phyloP scores from a whole-genome alignment of 2,113 vertebrate species.

The Ciconia stormi region DNA sequence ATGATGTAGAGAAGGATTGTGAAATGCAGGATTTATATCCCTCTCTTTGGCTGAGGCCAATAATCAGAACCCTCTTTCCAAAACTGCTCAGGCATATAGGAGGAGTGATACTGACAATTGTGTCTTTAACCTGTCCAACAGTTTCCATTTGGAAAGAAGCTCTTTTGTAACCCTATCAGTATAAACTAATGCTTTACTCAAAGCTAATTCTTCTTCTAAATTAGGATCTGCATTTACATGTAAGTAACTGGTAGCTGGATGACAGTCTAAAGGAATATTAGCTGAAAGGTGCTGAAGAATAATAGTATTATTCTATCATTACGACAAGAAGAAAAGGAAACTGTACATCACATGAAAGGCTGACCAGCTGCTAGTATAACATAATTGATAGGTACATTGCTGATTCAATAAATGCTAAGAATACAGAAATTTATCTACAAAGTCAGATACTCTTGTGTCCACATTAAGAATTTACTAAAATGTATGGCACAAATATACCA shows the following conservation, averaged over 20 bases:
- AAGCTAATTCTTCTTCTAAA: neutral
- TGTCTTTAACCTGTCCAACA: neutral
- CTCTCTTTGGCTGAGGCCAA: neutral
- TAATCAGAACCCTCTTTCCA: neutral
- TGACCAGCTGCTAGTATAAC: slow-evolving; percentile 17
- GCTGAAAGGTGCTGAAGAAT: slow-evolving; percentile 7
- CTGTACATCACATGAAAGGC: neutral
- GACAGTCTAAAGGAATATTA: neutral
- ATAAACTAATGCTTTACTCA: neutral
- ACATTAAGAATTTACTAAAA: slow-evolving; percentile 11
- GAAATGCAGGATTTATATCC: neutral
- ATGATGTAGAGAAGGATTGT: neutral
- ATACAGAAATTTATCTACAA: neutral
- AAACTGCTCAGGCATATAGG: neutral
- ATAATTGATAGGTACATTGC: neutral
- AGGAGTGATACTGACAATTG: neutral
- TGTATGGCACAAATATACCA: neutral
- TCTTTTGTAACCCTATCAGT: neutral
- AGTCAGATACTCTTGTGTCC: neutral
- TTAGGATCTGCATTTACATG: neutral
- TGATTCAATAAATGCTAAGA: slow-evolving; percentile 37
- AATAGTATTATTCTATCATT: neutral
- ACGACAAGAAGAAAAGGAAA: slow-evolving; percentile 14
- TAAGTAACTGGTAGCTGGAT: neutral
- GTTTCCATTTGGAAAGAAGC: neutral